These are phyloP conservation scores for Corythornis cristatus DNA, from an alignment of 2,113 vertebrate species.

Conservation along the genomic window DNA sequence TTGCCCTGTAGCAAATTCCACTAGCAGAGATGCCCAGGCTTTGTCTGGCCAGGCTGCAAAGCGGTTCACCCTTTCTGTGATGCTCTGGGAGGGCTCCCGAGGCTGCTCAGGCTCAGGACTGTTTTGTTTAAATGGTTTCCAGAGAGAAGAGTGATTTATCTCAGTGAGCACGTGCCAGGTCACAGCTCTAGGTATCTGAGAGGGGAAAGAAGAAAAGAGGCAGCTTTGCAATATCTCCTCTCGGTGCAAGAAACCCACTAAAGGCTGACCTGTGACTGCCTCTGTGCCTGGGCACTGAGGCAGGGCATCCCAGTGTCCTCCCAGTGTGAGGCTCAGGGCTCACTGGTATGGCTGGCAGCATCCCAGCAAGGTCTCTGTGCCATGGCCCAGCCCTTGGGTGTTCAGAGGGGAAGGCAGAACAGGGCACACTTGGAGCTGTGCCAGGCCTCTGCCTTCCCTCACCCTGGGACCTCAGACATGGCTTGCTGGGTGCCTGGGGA, in stretches of 20 bases:
- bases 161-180: background rate
- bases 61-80: background rate
- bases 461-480: background rate
- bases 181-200: background rate
- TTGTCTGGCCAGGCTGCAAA: background rate
- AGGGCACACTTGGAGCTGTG: background rate
- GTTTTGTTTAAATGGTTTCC: background rate
- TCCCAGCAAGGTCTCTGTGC: rapidly evolving
- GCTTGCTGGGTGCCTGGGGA: rapidly evolving
- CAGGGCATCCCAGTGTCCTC: too few relatives aligned
- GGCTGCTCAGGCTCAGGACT: background rate
- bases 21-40: background rate
- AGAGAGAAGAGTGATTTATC: background rate
- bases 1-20: background rate
- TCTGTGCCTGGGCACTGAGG: background rate
- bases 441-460: background rate
- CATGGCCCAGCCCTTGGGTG: background rate
- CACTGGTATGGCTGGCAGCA: background rate
- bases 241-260: background rate
- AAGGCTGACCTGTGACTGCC: background rate
- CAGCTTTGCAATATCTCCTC: background rate
- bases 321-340: background rate
- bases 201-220: too few relatives aligned
- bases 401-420: background rate
- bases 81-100: background rate